Conservation (phyloP, 2,888 invertebrate species). For the Tetragonisca angustula region DNA sequence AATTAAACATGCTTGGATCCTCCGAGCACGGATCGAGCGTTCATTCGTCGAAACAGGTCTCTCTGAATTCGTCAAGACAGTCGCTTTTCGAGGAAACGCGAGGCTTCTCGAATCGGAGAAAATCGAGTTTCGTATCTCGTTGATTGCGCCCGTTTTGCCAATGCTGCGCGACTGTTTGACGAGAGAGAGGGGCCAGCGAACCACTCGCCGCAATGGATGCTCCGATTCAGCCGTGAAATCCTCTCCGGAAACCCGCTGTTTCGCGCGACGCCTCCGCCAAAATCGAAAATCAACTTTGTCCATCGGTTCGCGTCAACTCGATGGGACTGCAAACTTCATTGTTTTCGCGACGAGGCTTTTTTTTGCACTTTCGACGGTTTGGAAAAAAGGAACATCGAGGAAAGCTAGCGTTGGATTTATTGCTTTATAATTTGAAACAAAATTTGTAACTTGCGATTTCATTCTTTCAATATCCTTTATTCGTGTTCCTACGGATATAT, state of each 20-base stretch:
- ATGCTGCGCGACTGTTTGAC: neutral
- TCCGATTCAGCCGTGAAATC: constrained; percentile 45
- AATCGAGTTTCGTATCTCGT: constrained; percentile 52
- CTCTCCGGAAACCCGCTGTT: constrained; percentile 21
- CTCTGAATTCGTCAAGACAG: constrained; percentile 24
- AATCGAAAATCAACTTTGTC: constrained; percentile 11
- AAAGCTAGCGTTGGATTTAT: neutral
- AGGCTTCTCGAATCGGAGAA: constrained; percentile 7
- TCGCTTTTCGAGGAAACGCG: neutral
- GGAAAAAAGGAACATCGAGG: neutral
- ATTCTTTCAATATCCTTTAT: too few species aligned
- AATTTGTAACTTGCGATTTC: too few species aligned
- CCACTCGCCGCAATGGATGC: constrained; percentile 49
- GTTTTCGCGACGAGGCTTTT: neutral
- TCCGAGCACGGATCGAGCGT: too few species aligned
- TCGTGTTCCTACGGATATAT: too few species aligned
- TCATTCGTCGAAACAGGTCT: too few species aligned
- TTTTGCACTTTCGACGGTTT: neutral
- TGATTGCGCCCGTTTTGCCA: constrained; percentile 29
- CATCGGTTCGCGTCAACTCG: neutral
- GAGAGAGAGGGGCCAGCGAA: constrained; percentile 18
- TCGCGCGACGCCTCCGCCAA: neutral
- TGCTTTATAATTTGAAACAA: neutral
- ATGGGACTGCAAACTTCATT: neutral
- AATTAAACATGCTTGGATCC: too few species aligned